Percentiles rank a stretch among this genome's conserved stretches.
These are phyloP conservation scores for Lepisosteus osseus DNA, from an alignment of 2,113 vertebrate genomes.

Conservation along the genomic window DNA sequence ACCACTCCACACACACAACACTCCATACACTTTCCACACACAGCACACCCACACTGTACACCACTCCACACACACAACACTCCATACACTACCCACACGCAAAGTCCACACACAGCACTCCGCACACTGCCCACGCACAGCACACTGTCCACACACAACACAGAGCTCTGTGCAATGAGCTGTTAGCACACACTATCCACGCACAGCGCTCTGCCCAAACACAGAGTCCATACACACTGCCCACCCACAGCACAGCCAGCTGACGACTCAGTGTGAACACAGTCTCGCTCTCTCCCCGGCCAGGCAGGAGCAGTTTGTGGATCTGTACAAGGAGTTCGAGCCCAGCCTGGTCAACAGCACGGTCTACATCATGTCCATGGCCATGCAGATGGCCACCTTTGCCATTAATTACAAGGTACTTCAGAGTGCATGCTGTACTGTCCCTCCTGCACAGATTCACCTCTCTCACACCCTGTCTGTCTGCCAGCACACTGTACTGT, in stretches of 20 bases:
- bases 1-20: no score
- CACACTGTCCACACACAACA: no score
- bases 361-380: slow-evolving; percentile 97
- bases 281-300: slow-evolving; percentile 17
- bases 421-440: background rate
- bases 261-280: background rate
- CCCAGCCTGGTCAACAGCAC: slow-evolving; percentile 95
- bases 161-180: background rate
- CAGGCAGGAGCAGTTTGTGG: slow-evolving; percentile 83
- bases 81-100: no score
- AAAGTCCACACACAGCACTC: background rate
- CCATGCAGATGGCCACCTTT: slow-evolving; percentile 96
- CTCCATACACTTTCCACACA: no score
- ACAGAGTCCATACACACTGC: no score
- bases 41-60: no score
- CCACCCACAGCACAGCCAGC: background rate
- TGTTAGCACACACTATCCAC: no score
- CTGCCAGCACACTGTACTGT: background rate
- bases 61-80: no score
- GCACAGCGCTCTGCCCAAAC: background rate
- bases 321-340: slow-evolving; percentile 93
- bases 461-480: background rate
- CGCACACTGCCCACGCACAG: background rate
- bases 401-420: slow-evolving; percentile 96
- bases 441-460: background rate